Conservation (phyloP, 2,797 vertebrate species). For the Periophthalmus magnuspinnatus region DNA sequence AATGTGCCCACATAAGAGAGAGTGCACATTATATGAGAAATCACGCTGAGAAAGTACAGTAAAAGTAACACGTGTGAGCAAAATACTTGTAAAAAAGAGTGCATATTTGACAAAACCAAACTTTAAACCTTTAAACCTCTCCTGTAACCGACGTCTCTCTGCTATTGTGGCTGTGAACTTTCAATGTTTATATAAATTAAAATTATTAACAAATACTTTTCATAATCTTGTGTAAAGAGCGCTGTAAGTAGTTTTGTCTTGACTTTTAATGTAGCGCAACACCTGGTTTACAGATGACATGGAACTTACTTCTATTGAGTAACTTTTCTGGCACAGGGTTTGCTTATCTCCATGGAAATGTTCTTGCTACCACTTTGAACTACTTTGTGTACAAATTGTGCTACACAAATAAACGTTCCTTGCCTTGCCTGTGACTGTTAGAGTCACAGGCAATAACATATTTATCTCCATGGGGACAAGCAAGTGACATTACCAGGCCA, state of each 20-base stretch:
- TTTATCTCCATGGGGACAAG: no score
- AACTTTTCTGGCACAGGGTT: background rate
- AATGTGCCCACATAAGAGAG: conserved; percentile 14
- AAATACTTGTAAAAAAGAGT: background rate
- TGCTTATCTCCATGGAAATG: background rate
- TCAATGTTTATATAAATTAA: background rate
- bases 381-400: no score
- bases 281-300: conserved; percentile 1
- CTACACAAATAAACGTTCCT: no score
- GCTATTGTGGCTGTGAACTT: background rate
- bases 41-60: conserved; percentile 19
- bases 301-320: background rate
- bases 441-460: no score
- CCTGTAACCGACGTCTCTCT: background rate
- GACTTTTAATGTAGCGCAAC: background rate
- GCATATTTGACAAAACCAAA: conserved; percentile 3
- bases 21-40: conserved; percentile 22
- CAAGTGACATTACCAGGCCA: no score
- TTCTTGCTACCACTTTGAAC: no score
- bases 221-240: no score
- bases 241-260: background rate
- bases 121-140: background rate
- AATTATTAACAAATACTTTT: background rate
- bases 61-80: conserved; percentile 7
- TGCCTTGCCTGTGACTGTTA: no score